Evolutionary conservation across 2,113 vertebrate species (phyloP).

Genomic region (Microtus ochrogaster): DNA sequence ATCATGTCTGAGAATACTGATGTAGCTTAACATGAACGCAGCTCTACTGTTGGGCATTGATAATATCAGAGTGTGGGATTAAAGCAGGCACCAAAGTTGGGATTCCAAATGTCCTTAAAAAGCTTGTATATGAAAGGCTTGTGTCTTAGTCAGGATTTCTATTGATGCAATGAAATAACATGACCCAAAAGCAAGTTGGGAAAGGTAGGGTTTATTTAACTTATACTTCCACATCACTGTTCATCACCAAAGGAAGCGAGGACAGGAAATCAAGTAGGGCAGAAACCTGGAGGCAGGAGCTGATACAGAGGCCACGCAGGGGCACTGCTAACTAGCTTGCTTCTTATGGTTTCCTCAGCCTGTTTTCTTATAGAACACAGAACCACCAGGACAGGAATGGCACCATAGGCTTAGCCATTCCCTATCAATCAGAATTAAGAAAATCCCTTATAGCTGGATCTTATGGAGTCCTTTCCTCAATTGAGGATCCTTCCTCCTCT

Average conservation of each 20-base stretch:
- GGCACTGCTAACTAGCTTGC: background rate
- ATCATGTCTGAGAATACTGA: fast-evolving
- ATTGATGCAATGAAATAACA: background rate
- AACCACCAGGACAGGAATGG: background rate
- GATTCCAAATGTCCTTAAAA: background rate
- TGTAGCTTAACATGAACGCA: background rate
- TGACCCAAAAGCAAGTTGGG: background rate
- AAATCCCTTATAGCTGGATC: background rate
- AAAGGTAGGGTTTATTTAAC: background rate
- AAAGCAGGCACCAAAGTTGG: background rate
- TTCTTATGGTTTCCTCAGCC: background rate
- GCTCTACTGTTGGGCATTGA: background rate
- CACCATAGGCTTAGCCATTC: background rate
- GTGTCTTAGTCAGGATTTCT: background rate
- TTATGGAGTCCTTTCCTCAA: background rate
- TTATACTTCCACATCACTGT: background rate
- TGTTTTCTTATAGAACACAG: background rate
- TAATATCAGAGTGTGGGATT: background rate
- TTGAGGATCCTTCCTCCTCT: background rate
- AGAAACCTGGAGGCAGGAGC: background rate
- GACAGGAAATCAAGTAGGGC: background rate
- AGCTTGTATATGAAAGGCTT: no score
- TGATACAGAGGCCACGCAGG: background rate
- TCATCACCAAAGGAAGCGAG: background rate
- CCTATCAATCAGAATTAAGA: background rate